Conservation (phyloP, 2,797 vertebrate species). For the Tolypeutes matacus region DNA sequence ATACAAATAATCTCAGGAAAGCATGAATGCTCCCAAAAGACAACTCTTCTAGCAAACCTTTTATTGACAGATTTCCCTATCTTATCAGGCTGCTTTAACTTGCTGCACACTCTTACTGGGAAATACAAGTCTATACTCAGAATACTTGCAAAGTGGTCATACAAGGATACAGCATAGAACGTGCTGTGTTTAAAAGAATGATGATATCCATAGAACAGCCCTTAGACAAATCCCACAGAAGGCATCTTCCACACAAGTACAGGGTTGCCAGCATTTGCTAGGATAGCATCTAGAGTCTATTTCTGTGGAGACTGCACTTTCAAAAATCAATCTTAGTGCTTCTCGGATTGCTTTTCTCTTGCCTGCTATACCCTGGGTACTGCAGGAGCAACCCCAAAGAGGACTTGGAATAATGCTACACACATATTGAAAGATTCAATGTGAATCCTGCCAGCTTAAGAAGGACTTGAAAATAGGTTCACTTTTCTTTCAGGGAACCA, state of each 20-base stretch:
- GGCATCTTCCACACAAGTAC: background rate
- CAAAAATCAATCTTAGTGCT: slow-evolving; percentile 47
- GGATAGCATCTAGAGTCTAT: slow-evolving; percentile 27
- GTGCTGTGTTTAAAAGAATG: background rate
- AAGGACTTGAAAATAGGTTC: slow-evolving; percentile 57
- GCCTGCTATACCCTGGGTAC: background rate
- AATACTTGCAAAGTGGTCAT: slow-evolving; percentile 46
- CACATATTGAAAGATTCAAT: slow-evolving; percentile 44
- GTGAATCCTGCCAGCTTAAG: slow-evolving; percentile 46
- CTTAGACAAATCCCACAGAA: background rate
- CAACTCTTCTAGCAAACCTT: background rate
- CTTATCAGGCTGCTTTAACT: slow-evolving; percentile 1
- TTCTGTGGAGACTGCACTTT: slow-evolving; percentile 55
- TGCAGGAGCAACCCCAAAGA: background rate
- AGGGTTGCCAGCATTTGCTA: background rate
- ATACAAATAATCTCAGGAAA: slow-evolving; percentile 33
- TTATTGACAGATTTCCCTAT: slow-evolving; percentile 11
- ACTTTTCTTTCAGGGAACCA: slow-evolving; percentile 40
- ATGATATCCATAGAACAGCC: background rate
- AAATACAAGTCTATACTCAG: slow-evolving; percentile 33
- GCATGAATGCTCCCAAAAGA: background rate
- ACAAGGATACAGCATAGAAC: background rate
- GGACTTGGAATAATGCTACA: slow-evolving; percentile 33
- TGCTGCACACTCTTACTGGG: background rate
- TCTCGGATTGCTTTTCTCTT: slow-evolving; percentile 69